phyloP scores from a whole-genome alignment of 1,140 invertebrate genomes.

The Campoletis sonorensis region DNA sequence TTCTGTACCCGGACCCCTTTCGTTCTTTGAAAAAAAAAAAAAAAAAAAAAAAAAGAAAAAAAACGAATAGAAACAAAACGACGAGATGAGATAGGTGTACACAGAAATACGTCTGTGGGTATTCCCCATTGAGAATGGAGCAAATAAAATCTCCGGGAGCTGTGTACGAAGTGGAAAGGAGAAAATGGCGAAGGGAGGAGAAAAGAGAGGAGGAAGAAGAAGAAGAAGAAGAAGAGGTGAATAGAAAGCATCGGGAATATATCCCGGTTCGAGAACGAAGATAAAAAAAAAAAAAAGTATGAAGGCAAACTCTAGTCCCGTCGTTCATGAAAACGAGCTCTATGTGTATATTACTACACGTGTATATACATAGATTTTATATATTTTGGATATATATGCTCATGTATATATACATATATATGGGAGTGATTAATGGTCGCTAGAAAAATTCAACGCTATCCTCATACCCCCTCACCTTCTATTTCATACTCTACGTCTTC shows the following conservation, averaged over 20 bases:
- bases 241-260: slow-evolving; percentile 1
- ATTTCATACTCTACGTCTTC: slow-evolving; percentile 20
- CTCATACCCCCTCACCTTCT: neutral
- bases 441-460: slow-evolving; percentile 7
- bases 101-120: neutral
- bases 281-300: slow-evolving; percentile 2
- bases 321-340: slow-evolving; percentile 7
- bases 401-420: neutral
- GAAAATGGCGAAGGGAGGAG: slow-evolving; percentile 2
- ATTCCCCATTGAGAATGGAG: neutral
- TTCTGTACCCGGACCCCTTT: neutral
- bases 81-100: slow-evolving; percentile 4
- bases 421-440: slow-evolving; percentile 11
- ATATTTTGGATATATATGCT: neutral
- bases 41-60: neutral
- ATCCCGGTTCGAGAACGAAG: neutral
- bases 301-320: slow-evolving; percentile 7
- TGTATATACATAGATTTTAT: slow-evolving; percentile 1
- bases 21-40: no score
- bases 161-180: slow-evolving; percentile 19
- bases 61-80: neutral
- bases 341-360: slow-evolving; percentile 4
- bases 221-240: neutral
- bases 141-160: slow-evolving; percentile 22
- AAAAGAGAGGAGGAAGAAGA: neutral